Conservation (phyloP, 2,888 invertebrate species). For the Amphipoea lucens region DNA sequence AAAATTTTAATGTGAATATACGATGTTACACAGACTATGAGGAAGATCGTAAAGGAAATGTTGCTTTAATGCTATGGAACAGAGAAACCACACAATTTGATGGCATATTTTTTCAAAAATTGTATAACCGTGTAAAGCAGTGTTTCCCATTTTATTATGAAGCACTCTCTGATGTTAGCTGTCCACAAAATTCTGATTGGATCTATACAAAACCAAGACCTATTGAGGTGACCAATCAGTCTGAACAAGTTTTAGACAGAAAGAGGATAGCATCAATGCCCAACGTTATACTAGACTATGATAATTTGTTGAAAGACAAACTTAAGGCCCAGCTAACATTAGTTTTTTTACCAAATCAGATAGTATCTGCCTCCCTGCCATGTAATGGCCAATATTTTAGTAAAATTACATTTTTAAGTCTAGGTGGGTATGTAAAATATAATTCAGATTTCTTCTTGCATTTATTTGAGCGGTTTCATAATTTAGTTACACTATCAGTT, state of each 20-base stretch:
- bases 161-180: constrained; percentile 50
- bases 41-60: constrained; percentile 69
- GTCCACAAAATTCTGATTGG: constrained; percentile 71
- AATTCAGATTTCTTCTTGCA: constrained; percentile 78
- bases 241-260: constrained; percentile 38
- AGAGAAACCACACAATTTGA: constrained; percentile 77
- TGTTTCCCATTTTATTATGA: constrained; percentile 73
- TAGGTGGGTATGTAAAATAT: constrained; percentile 71
- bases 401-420: constrained; percentile 81
- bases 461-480: constrained; percentile 78
- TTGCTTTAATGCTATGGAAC: constrained; percentile 78
- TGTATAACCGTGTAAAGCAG: constrained; percentile 71
- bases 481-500: constrained; percentile 79
- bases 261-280: constrained; percentile 73
- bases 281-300: constrained; percentile 76
- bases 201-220: constrained; percentile 67
- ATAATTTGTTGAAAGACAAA: constrained; percentile 74
- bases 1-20: constrained; percentile 70
- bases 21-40: constrained; percentile 59
- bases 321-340: constrained; percentile 72
- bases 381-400: constrained; percentile 73
- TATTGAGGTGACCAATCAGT: constrained; percentile 34
- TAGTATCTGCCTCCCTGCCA: constrained; percentile 71
- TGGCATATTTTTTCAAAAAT: constrained; percentile 74
- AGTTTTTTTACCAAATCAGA: constrained; percentile 65